Evolutionary conservation across 2,888 invertebrate genomes (phyloP).

Genomic region (Scaptomyza cyrtandrae): DNA sequence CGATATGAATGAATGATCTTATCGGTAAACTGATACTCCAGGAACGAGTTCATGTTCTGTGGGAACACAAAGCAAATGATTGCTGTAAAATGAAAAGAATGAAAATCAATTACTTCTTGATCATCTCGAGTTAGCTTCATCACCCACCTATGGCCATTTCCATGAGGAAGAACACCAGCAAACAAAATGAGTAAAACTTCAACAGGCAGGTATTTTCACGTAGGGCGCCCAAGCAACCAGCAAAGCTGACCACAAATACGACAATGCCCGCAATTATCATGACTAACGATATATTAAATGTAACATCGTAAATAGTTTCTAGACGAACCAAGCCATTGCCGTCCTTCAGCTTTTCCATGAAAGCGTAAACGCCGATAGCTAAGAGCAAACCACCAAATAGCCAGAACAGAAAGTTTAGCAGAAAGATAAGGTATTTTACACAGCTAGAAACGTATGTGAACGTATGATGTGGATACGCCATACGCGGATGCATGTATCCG

Average conservation of each 20-base stretch:
- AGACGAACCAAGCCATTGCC: conserved; percentile 92
- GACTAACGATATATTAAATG: conserved; percentile 95
- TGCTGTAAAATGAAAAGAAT: conserved; percentile 84
- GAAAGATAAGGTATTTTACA: conserved; percentile 84
- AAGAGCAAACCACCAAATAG: conserved; percentile 94
- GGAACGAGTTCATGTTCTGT: conserved; percentile 92
- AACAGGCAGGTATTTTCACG: conserved; percentile 96
- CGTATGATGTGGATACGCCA: conserved; percentile 80
- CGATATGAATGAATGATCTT: conserved; percentile 96
- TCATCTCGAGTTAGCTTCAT: background rate
- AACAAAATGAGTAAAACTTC: conserved; percentile 95
- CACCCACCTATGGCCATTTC: conserved; percentile 90
- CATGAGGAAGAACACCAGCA: conserved; percentile 94
- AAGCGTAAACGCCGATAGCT: conserved; percentile 95
- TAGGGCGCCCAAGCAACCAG: conserved; percentile 91
- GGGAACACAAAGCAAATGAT: conserved; percentile 97
- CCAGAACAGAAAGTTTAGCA: conserved; percentile 87
- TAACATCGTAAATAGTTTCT: conserved; percentile 94
- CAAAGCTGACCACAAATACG: conserved; percentile 97
- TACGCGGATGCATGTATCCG: conserved; percentile 80
- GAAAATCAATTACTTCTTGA: background rate
- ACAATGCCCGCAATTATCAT: conserved; percentile 95
- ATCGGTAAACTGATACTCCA: conserved; percentile 95
- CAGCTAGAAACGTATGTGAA: conserved; percentile 84
- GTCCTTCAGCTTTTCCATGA: conserved; percentile 94